Base-by-base conservation (phyloP, 2,113 vertebrate genomes). In the Promerops cafer region DNA sequence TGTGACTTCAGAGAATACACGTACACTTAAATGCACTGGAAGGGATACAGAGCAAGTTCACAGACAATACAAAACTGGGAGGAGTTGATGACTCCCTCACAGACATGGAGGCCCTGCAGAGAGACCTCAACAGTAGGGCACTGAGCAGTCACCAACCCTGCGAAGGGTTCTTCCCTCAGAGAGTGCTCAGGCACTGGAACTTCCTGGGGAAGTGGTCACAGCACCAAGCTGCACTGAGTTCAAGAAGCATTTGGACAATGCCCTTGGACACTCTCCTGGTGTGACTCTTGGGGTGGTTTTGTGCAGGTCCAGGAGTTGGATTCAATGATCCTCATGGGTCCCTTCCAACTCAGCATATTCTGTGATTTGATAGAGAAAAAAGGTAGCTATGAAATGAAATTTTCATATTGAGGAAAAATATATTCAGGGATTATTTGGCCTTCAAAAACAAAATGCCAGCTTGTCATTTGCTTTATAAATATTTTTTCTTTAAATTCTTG, bases 71-170 rank as follows among this genome's bases (percentile, higher is more conserved):
- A 59, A 31, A 86, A 21, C 30, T 14, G 37, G 35, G 61, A 57
- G 30, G 30, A 30, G 3, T 28, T 13, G 14, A 7, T 30, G 22
- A 22, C 5, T 22, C 28, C 18, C 7, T 27, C 27, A 33, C 33
- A 53, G 17, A 31, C 8, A 21, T 7, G 37, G 17, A 45, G 22
- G 11, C 22, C 28, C 49, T 22, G 35, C 24, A n/a, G 13, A n/a
- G 42, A 75, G 8, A 9, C 31, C 6, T 16, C 0, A 0, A 8
- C 16, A 35, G 4, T 1, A 26, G 44, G 5, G 5, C 4, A 17
- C 5, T 40, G 35, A 8, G 16, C 50, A n/a, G 16, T 10, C 50
- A 57, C 13, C 20, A 42, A 1, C 30, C 24, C 3, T 6, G n/a
- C n/a, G n/a, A n/a, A n/a, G n/a, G 5, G 5, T 44, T 44, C 19